phyloP scores from a whole-genome alignment of 1,140 invertebrate species.

The Oppia nitens region DNA sequence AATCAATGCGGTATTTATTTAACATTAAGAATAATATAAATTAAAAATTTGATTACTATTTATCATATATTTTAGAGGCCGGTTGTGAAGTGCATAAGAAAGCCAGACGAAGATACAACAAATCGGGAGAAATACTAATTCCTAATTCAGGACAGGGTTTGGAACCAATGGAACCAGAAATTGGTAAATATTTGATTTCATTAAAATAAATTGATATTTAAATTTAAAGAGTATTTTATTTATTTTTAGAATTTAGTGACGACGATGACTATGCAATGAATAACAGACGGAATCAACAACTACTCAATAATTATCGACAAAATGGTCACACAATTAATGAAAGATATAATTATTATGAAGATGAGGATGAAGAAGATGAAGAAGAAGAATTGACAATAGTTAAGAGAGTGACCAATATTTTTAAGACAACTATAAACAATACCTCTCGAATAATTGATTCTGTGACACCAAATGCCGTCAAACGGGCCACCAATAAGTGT shows the following conservation, averaged over 20 bases:
- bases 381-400: slow-evolving; percentile 9
- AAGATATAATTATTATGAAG: not conserved
- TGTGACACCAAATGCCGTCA: not conserved
- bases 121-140: not conserved
- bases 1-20: not conserved
- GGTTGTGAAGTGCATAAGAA: slow-evolving; percentile 1
- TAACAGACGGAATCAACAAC: not conserved
- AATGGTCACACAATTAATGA: not conserved
- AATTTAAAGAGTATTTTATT: no score
- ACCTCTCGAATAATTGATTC: not conserved
- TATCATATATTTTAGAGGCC: not conserved
- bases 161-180: not conserved
- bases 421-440: slow-evolving; percentile 3
- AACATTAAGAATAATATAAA: not conserved
- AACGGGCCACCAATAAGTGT: not conserved
- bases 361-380: slow-evolving; percentile 1
- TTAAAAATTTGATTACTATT: not conserved
- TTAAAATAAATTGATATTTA: no score
- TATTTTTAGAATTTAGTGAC: not conserved
- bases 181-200: not conserved
- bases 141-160: not conserved
- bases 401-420: not conserved
- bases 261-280: slow-evolving; percentile 1
- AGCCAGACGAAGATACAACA: not conserved
- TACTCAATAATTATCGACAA: not conserved